Evolutionary conservation across 2,888 invertebrate species (phyloP).

Genomic region (Amphimallon solstitiale): DNA sequence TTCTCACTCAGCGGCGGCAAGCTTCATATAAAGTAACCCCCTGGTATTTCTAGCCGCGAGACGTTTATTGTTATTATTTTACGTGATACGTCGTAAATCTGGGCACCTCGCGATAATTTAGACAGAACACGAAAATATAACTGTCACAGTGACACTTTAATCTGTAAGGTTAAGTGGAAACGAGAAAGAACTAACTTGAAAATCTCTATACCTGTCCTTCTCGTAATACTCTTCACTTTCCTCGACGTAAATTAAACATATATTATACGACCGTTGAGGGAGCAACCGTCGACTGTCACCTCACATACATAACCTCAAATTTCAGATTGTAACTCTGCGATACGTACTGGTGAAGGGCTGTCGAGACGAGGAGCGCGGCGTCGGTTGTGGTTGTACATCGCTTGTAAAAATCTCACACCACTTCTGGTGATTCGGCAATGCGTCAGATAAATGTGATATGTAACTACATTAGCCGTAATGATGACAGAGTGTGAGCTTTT

Average conservation of each 20-base stretch:
- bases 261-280: too few relatives aligned
- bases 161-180: background rate
- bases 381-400: too few relatives aligned
- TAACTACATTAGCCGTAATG: conserved; percentile 31
- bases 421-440: conserved; percentile 9
- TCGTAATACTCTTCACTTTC: conserved; percentile 4
- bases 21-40: background rate
- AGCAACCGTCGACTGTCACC: too few relatives aligned
- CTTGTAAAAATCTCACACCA: conserved; percentile 13
- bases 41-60: background rate
- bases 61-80: conserved; percentile 30
- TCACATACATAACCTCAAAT: too few relatives aligned
- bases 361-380: background rate
- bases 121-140: conserved; percentile 22
- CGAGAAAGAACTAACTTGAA: background rate
- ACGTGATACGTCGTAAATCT: conserved; percentile 30
- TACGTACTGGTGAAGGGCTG: background rate
- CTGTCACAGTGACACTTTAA: conserved; percentile 26
- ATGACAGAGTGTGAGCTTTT: conserved; percentile 11
- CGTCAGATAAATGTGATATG: conserved; percentile 17
- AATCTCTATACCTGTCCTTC: background rate
- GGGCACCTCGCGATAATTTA: conserved; percentile 16
- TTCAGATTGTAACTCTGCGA: too few relatives aligned
- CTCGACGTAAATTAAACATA: background rate
- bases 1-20: background rate